Percentiles rank a stretch among this genome's conserved stretches.
phyloP scores from a whole-genome alignment of 2,113 vertebrate genomes.

The Recurvirostra avosetta region DNA sequence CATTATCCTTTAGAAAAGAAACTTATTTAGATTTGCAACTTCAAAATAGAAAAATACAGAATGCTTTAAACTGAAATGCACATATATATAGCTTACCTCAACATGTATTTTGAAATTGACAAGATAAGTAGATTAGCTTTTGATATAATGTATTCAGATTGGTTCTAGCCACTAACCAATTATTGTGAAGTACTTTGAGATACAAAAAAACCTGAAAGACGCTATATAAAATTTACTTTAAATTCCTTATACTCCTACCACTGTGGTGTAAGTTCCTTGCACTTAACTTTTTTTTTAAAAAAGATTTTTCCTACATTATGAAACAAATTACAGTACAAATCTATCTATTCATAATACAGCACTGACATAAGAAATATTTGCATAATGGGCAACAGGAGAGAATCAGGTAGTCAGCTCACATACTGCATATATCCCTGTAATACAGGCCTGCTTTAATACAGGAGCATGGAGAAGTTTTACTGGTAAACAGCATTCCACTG shows the following conservation, averaged over 20 bases:
- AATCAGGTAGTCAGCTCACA: not conserved
- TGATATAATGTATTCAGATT: conserved; percentile 33
- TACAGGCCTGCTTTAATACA: not conserved
- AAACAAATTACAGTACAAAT: not conserved
- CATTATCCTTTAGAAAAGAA: conserved; percentile 35
- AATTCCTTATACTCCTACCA: not conserved
- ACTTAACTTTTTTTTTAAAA: not conserved
- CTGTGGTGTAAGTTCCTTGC: not conserved
- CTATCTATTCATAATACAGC: not conserved
- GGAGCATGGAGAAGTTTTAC: not conserved
- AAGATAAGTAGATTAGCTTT: conserved; percentile 17
- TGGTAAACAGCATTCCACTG: not conserved
- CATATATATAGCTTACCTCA: not conserved
- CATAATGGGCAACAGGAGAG: not conserved
- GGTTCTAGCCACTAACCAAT: conserved; percentile 17
- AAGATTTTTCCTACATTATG: not conserved
- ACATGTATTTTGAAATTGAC: conserved; percentile 41
- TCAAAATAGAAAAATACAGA: conserved; percentile 30
- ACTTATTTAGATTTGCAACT: not conserved
- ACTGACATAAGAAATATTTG: not conserved
- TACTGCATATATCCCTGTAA: not conserved
- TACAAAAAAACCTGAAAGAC: not conserved
- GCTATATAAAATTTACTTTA: conserved; percentile 28
- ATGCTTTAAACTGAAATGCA: not conserved
- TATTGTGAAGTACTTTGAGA: conserved; percentile 29